A percentile compares a stretch with the other conserved stretches of the same genome.
Evolutionary conservation across 1,140 invertebrate genomes (phyloP).

Genomic region (Batillaria attramentaria): DNA sequence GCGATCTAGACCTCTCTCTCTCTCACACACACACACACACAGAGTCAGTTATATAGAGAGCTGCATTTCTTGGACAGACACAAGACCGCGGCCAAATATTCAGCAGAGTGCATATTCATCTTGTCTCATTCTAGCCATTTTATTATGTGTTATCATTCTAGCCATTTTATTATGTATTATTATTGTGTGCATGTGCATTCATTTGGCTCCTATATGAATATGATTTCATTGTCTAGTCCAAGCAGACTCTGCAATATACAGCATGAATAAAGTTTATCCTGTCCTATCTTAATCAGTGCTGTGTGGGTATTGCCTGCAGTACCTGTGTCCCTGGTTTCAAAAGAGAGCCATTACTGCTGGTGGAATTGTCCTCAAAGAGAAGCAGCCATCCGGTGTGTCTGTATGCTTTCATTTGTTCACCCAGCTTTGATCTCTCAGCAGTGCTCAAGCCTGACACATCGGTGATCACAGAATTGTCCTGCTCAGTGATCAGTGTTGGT

Average conservation of each 20-base stretch:
- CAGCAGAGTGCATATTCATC: too few relatives aligned
- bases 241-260: background rate
- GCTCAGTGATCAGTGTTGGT: background rate
- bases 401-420: background rate
- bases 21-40: too few relatives aligned
- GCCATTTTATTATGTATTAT: background rate
- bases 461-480: too few relatives aligned
- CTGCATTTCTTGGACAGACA: too few relatives aligned
- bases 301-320: too few relatives aligned
- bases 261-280: too few relatives aligned
- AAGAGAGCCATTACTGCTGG: constrained; percentile 4
- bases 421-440: background rate
- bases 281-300: too few relatives aligned
- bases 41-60: too few relatives aligned
- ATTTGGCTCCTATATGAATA: background rate
- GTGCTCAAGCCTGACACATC: background rate
- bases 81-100: too few relatives aligned
- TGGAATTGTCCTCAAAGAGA: background rate
- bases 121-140: too few relatives aligned
- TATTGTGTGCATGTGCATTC: background rate
- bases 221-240: background rate
- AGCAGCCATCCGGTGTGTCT: background rate
- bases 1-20: too few relatives aligned
- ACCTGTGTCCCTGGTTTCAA: constrained; percentile 8
- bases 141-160: too few relatives aligned